Percentiles rank a stretch among this genome's conserved stretches.
These are phyloP conservation scores for Noctilio leporinus DNA, from an alignment of 2,113 vertebrate species.

Conservation along the genomic window DNA sequence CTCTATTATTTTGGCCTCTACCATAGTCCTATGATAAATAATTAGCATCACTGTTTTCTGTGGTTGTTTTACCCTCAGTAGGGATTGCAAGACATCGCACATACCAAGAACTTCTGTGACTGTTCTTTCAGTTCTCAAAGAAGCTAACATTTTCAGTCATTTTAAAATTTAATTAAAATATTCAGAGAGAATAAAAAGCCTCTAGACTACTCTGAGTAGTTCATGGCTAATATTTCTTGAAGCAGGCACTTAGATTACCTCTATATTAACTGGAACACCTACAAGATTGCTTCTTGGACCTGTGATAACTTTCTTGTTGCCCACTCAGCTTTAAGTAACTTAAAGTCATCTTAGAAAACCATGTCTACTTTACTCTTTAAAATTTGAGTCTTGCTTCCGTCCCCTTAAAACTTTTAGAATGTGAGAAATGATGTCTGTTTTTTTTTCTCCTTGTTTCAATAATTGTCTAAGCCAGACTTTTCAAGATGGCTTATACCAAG, in stretches of 20 bases:
- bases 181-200: constrained; percentile 37
- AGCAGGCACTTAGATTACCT: constrained; percentile 22
- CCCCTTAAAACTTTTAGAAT: neutral
- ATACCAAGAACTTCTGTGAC: neutral
- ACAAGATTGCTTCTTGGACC: neutral
- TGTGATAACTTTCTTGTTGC: neutral
- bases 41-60: constrained; percentile 59
- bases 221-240: constrained; percentile 50
- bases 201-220: constrained; percentile 32
- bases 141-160: constrained; percentile 47
- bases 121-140: constrained; percentile 16
- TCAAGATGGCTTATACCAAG: neutral
- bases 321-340: neutral
- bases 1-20: constrained; percentile 21
- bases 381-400: neutral
- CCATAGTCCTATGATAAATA: constrained; percentile 56
- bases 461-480: neutral
- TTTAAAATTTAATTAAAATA: constrained; percentile 64
- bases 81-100: constrained; percentile 10
- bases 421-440: neutral
- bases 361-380: neutral
- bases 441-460: neutral
- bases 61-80: constrained; percentile 4
- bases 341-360: neutral
- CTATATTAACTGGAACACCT: neutral